phyloP scores from a whole-genome alignment of 2,888 invertebrate species.

The Pimpla rufipes region DNA sequence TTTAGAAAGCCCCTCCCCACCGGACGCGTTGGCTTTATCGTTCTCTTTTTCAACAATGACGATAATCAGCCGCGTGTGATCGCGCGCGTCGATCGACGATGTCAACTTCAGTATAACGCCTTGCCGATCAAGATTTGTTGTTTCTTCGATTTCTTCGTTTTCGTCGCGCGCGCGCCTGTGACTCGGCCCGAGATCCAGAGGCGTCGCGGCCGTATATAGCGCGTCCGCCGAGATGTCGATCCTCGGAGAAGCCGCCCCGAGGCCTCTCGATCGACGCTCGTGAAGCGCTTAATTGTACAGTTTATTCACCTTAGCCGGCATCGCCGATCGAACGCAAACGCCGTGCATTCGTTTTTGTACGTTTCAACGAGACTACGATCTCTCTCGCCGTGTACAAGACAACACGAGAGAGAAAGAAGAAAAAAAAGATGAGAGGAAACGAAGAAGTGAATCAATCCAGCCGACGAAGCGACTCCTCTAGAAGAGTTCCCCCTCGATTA shows the following conservation, averaged over 20 bases:
- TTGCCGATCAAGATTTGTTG: conserved; percentile 42
- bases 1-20: conserved; percentile 28
- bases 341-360: conserved; percentile 39
- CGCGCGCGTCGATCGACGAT: conserved; percentile 31
- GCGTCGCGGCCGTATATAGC: background rate
- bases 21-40: conserved; percentile 40
- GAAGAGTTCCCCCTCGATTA: conserved; percentile 27
- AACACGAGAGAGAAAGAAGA: conserved; percentile 3
- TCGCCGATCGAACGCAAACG: conserved; percentile 49
- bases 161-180: background rate
- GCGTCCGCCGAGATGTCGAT: background rate
- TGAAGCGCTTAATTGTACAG: conserved; percentile 58
- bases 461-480: conserved; percentile 44
- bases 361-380: conserved; percentile 49
- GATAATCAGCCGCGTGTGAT: conserved; percentile 41
- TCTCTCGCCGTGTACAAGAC: background rate
- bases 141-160: conserved; percentile 17
- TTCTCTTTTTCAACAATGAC: conserved; percentile 20
- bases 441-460: conserved; percentile 32
- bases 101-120: conserved; percentile 48
- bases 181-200: conserved; percentile 3
- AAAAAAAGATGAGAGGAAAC: conserved; percentile 22
- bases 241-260: background rate
- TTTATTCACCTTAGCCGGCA: conserved; percentile 56
- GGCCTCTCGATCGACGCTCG: conserved; percentile 34